Conservation (phyloP, 1,140 invertebrate genomes). For the Eueides isabella region DNA sequence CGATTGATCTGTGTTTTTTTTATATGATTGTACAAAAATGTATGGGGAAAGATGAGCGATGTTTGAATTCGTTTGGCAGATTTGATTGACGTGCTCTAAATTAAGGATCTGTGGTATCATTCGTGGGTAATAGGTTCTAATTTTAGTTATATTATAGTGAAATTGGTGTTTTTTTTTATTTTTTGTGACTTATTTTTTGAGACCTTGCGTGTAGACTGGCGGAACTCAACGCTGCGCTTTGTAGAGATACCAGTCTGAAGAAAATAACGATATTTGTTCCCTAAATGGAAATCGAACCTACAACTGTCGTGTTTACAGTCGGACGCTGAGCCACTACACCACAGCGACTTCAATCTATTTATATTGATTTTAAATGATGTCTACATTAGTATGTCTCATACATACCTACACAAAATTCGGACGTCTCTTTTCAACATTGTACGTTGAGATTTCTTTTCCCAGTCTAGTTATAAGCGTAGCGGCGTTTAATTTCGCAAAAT, state of each 20-base stretch:
- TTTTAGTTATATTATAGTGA: conserved; percentile 7
- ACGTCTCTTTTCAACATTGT: too few relatives aligned
- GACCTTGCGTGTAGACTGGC: not conserved
- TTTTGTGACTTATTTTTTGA: not conserved
- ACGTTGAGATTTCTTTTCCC: too few relatives aligned
- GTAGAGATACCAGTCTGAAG: not conserved
- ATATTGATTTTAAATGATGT: too few relatives aligned
- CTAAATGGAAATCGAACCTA: not conserved
- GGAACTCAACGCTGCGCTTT: not conserved
- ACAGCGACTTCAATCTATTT: too few relatives aligned
- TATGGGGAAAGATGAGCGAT: conserved; percentile 7
- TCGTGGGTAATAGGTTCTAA: not conserved
- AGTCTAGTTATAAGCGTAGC: too few relatives aligned
- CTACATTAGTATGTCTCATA: too few relatives aligned
- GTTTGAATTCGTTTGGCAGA: conserved; percentile 1
- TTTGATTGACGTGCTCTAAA: conserved; percentile 13
- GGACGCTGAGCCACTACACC: too few relatives aligned
- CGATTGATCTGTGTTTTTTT: not conserved
- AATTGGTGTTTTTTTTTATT: not conserved
- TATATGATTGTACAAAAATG: not conserved
- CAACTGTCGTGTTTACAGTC: not conserved
- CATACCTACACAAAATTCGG: too few relatives aligned
- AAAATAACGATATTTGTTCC: not conserved
- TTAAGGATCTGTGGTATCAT: conserved; percentile 9
- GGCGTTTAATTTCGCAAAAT: too few relatives aligned